These are phyloP conservation scores for Eurosta solidaginis DNA, from an alignment of 1,140 invertebrate species.

Conservation along the genomic window DNA sequence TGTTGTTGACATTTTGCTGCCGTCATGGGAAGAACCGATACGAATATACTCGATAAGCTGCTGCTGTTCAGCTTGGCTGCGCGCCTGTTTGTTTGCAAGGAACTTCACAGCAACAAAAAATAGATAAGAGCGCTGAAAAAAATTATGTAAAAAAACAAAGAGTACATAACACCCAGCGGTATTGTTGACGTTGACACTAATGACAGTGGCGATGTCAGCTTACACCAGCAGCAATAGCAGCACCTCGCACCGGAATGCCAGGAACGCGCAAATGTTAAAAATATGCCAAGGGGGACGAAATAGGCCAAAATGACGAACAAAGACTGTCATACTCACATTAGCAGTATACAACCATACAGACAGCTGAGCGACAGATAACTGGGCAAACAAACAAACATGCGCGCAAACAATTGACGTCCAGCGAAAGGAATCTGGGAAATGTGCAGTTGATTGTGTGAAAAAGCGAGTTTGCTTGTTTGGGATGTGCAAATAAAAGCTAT, in stretches of 20 bases:
- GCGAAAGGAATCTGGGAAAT: neutral
- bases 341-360: neutral
- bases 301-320: neutral
- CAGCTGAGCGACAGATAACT: neutral
- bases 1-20: neutral
- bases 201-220: neutral
- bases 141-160: neutral
- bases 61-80: neutral
- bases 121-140: neutral
- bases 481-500: neutral
- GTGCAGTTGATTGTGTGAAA: neutral
- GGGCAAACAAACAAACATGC: slow-evolving; percentile 16
- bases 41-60: neutral
- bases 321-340: neutral
- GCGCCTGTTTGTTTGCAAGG: neutral
- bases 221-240: neutral
- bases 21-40: neutral
- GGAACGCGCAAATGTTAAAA: slow-evolving; percentile 15
- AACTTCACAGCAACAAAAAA: neutral
- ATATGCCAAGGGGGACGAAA: neutral
- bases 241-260: neutral
- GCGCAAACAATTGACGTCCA: neutral
- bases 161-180: neutral
- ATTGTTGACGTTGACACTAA: slow-evolving; percentile 15
- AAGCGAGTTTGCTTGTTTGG: neutral